Conservation (phyloP, 2,888 invertebrate genomes). For the Erebia epiphron region DNA sequence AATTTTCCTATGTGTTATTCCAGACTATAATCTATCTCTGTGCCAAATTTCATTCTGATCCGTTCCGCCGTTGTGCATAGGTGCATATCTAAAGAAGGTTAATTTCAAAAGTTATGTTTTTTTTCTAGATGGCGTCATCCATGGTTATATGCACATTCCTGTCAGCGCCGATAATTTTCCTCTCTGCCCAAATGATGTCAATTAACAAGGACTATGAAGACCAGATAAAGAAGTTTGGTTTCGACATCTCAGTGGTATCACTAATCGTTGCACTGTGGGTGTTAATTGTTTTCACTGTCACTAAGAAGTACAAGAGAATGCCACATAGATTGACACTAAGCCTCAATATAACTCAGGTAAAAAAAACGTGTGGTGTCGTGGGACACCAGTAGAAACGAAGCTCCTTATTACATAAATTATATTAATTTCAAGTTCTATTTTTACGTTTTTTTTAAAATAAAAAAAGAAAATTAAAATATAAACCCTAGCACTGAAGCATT, state of each 20-base stretch:
- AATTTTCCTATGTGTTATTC: too few species aligned
- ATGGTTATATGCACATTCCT: slow-evolving; percentile 98
- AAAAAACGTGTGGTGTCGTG: too few species aligned
- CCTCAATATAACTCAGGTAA: neutral
- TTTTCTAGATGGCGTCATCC: slow-evolving; percentile 90
- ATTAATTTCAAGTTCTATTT: too few species aligned
- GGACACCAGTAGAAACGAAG: too few species aligned
- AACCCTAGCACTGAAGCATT: too few species aligned
- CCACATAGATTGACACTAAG: slow-evolving; percentile 84
- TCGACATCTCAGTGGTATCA: slow-evolving; percentile 91
- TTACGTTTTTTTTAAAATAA: too few species aligned
- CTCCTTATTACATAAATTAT: too few species aligned
- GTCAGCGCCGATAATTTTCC: slow-evolving; percentile 97
- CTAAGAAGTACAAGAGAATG: slow-evolving; percentile 89
- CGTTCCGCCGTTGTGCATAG: too few species aligned
- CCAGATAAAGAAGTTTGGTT: slow-evolving; percentile 86
- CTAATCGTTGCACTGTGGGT: slow-evolving; percentile 91
- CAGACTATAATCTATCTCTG: too few species aligned
- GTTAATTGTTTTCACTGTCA: slow-evolving; percentile 87
- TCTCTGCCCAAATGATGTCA: slow-evolving; percentile 96
- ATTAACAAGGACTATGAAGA: slow-evolving; percentile 90
- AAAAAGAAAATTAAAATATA: too few species aligned
- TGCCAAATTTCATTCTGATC: too few species aligned
- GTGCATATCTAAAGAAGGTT: slow-evolving; percentile 35
- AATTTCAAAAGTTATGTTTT: neutral